Base-by-base conservation (phyloP, 2,888 invertebrate genomes). In the Eristalis intricaria region DNA sequence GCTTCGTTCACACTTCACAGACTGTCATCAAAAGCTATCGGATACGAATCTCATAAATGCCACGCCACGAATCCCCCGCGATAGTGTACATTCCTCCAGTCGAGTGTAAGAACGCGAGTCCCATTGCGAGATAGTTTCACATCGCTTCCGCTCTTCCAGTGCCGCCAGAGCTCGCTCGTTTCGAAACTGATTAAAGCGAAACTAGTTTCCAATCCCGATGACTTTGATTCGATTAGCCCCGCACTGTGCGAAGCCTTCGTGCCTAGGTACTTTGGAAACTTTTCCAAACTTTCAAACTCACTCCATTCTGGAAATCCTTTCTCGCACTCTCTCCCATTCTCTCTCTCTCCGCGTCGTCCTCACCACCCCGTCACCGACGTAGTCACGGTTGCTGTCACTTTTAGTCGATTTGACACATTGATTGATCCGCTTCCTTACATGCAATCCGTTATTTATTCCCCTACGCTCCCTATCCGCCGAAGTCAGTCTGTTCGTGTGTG, bases 371-470 rank as follows among this genome's bases (percentile, higher is more conserved):
- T 7, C 32, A 64, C 29, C 26, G 38, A 56, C 56, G 5, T 10
- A 19, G 68, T 35, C 65, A 76, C 75, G 50, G 40, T 60, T 84
- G 88, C 69, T 85, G 89, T 86, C 90, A 84, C 66, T 89, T 89
- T 89, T 89, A 89, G 89, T 89, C 90, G 87, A 90, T 90, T 90
- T 90, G 90, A 90, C 90, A 90, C 89, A 89, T 90, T 90, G 90
- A 90, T 90, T 90, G 90, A 90, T 90, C 89, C 89, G 86, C 89
- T 89, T 88, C 81, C 79, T 65, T 73, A 68, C 76, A 84, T 87
- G 84, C 87, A 84, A 87, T 87, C 84, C 68, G 78, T 84, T 87
- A 83, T 83, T 83, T 60, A 78, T 74, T 60, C 38, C 73, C 64
- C 61, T 26, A 68, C 35, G 40, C 29, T 40, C n/a, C 29, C 26